Conservation (phyloP, 2,888 invertebrate genomes). For the Dyspetes luteomarginatus region DNA sequence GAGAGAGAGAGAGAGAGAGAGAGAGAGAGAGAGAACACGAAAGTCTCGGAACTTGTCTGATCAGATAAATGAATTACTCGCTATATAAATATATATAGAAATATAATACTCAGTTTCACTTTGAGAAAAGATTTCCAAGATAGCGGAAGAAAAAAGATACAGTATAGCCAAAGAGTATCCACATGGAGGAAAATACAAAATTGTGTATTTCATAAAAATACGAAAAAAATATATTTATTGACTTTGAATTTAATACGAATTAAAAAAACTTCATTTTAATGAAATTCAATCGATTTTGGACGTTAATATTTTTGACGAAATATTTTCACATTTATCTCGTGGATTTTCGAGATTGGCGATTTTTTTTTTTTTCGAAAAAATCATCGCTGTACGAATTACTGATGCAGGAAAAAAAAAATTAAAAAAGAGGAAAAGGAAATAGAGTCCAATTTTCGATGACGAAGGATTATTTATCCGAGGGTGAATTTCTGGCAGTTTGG, state of each 20-base stretch:
- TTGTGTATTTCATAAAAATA: too few relatives aligned
- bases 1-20: too few relatives aligned
- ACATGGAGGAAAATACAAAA: not conserved
- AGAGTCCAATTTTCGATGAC: constrained; percentile 45
- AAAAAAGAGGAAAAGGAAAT: constrained; percentile 2
- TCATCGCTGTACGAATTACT: too few relatives aligned
- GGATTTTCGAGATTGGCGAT: too few relatives aligned
- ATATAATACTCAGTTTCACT: not conserved
- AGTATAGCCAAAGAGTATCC: not conserved
- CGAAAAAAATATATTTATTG: too few relatives aligned
- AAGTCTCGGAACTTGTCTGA: constrained; percentile 1
- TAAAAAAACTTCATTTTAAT: too few relatives aligned
- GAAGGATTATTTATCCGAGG: constrained; percentile 33
- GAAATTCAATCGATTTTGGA: too few relatives aligned
- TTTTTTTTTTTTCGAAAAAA: too few relatives aligned
- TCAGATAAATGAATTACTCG: constrained; percentile 21
- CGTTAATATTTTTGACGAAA: too few relatives aligned
- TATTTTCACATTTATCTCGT: too few relatives aligned
- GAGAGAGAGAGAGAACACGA: too few relatives aligned
- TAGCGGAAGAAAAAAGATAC: not conserved
- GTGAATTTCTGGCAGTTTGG: constrained; percentile 29
- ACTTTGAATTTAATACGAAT: too few relatives aligned
- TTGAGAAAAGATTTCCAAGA: constrained; percentile 11
- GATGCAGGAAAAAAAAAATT: not conserved
- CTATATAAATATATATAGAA: not conserved